These are phyloP conservation scores for Gorsachius magnificus DNA, from an alignment of 2,797 vertebrate genomes.

Conservation along the genomic window DNA sequence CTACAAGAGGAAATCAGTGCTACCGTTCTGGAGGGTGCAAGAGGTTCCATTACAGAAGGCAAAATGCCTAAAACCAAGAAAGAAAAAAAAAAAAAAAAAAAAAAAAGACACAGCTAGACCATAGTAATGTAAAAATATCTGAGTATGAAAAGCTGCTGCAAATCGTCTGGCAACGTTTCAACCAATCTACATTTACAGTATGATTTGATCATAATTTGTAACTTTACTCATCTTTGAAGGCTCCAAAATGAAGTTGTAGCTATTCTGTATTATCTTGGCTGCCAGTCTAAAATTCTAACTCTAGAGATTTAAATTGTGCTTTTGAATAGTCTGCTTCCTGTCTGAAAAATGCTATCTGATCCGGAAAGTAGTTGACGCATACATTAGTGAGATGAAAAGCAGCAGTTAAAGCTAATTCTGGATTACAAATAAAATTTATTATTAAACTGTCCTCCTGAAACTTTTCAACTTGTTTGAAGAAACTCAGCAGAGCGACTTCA, in stretches of 20 bases:
- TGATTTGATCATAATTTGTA: neutral
- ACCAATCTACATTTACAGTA: neutral
- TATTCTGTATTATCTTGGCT: neutral
- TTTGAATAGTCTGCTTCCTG: neutral
- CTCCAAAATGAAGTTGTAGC: neutral
- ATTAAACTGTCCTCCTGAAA: constrained; percentile 56
- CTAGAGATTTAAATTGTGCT: neutral
- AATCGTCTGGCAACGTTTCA: neutral
- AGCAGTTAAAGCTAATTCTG: constrained; percentile 53
- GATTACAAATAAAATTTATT: constrained; percentile 64
- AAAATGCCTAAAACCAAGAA: neutral
- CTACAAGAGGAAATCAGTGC: neutral
- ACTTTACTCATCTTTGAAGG: neutral
- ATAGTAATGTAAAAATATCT: neutral
- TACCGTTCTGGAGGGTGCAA: neutral
- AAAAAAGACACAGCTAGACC: neutral
- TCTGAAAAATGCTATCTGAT: neutral
- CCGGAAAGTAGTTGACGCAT: constrained; percentile 21
- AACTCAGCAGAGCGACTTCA: constrained; percentile 41
- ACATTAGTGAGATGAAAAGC: constrained; percentile 63
- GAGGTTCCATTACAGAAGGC: neutral
- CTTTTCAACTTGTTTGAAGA: constrained; percentile 60
- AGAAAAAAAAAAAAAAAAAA: neutral
- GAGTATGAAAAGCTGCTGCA: neutral
- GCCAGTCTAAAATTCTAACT: neutral